phyloP scores from a whole-genome alignment of 2,797 vertebrate genomes.

The Antrozous pallidus region DNA sequence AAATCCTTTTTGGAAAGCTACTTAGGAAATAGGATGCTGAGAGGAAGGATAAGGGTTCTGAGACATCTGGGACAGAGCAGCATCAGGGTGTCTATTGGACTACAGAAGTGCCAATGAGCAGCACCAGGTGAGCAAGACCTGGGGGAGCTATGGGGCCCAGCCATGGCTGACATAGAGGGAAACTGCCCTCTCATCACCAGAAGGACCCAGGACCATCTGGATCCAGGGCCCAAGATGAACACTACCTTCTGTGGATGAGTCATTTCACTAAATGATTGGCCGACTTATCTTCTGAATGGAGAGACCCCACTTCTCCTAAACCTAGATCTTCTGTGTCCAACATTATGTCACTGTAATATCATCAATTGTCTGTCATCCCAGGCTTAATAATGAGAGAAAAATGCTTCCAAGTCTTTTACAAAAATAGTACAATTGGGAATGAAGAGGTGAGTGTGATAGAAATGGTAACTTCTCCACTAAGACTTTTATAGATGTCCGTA shows the following conservation, averaged over 20 bases:
- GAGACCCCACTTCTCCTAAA: background rate
- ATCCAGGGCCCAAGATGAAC: background rate
- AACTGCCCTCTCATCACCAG: fast-evolving
- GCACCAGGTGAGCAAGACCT: fast-evolving
- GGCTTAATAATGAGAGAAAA: background rate
- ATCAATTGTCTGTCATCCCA: background rate
- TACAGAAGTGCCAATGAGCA: background rate
- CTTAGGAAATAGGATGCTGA: background rate
- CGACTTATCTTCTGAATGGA: background rate
- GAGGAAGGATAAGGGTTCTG: too few relatives aligned
- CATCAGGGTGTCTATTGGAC: fast-evolving
- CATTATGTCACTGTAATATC: background rate
- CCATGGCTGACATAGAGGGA: background rate
- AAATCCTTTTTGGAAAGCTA: background rate
- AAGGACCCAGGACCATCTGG: background rate
- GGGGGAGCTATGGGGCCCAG: fast-evolving
- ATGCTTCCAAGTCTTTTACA: background rate
- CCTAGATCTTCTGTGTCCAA: fast-evolving
- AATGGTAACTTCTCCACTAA: background rate
- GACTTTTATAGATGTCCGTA: background rate
- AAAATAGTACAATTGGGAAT: background rate
- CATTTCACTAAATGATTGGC: fast-evolving
- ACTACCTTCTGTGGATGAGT: too few relatives aligned
- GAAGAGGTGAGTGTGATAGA: background rate
- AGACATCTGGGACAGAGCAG: fast-evolving